Conservation (phyloP, 2,113 vertebrate species). For the Spizaetus ornatus region DNA sequence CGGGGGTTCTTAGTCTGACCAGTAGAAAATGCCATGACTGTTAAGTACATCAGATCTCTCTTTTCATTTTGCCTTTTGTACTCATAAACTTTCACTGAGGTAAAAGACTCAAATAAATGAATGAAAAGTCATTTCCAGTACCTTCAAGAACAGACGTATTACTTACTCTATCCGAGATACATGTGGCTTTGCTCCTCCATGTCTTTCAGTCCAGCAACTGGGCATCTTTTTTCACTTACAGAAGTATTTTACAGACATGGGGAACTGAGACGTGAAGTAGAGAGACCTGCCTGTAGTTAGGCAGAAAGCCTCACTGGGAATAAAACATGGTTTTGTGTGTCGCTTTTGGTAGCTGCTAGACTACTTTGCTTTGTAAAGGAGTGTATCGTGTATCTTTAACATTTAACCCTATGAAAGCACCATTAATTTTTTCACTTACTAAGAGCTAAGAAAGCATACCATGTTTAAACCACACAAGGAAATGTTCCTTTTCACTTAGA, state of each 20-base stretch:
- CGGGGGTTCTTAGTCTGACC: background rate
- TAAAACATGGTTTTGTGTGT: background rate
- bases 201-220: background rate
- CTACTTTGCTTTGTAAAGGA: background rate
- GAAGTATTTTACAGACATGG: background rate
- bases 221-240: background rate
- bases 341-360: background rate
- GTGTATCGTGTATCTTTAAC: rapidly evolving
- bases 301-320: background rate
- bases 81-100: background rate
- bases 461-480: background rate
- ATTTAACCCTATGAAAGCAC: background rate
- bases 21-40: background rate
- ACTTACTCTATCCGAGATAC: background rate
- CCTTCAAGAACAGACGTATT: background rate
- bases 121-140: background rate
- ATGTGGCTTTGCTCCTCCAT: background rate
- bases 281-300: too few relatives aligned
- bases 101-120: background rate
- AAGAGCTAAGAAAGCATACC: background rate
- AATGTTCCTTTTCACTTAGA: background rate
- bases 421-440: background rate
- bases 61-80: background rate
- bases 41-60: background rate
- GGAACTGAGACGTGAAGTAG: background rate